phyloP scores from a whole-genome alignment of 2,113 vertebrate species.

The Apistogramma diplotaenia region DNA sequence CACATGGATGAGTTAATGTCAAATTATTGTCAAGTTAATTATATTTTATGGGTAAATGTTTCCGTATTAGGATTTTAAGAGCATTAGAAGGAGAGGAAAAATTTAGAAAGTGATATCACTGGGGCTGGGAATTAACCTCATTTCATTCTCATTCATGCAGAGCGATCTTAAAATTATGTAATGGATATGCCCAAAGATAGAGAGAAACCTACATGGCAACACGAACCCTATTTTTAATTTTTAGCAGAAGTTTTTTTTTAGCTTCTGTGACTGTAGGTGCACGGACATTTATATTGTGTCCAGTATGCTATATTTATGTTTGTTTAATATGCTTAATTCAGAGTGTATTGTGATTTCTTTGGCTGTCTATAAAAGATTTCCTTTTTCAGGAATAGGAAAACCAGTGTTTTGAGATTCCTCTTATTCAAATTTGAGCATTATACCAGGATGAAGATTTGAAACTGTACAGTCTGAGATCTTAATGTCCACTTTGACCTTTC shows the following conservation, averaged over 20 bases:
- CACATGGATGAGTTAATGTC: neutral
- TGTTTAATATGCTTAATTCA: neutral
- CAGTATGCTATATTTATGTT: neutral
- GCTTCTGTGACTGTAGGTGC: neutral
- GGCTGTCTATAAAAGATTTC: neutral
- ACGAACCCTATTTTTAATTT: neutral
- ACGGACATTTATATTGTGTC: neutral
- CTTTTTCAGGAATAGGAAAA: neutral
- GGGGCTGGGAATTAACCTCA: constrained; percentile 26
- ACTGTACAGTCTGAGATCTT: neutral
- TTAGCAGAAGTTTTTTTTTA: neutral
- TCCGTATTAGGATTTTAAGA: constrained; percentile 4
- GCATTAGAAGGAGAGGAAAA: constrained; percentile 1
- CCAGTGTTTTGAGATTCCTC: neutral
- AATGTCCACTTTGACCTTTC: constrained; percentile 26
- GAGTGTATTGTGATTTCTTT: neutral
- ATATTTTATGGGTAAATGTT: constrained; percentile 18
- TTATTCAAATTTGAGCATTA: neutral
- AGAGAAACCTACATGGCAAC: constrained; percentile 8
- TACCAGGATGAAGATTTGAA: neutral
- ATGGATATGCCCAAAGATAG: constrained; percentile 23
- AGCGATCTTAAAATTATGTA: constrained; percentile 37
- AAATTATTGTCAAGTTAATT: constrained; percentile 5
- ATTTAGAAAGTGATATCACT: constrained; percentile 6
- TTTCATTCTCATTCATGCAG: constrained; percentile 22